Conservation (phyloP, 2,113 vertebrate species). For the Zonotrichia leucophrys region DNA sequence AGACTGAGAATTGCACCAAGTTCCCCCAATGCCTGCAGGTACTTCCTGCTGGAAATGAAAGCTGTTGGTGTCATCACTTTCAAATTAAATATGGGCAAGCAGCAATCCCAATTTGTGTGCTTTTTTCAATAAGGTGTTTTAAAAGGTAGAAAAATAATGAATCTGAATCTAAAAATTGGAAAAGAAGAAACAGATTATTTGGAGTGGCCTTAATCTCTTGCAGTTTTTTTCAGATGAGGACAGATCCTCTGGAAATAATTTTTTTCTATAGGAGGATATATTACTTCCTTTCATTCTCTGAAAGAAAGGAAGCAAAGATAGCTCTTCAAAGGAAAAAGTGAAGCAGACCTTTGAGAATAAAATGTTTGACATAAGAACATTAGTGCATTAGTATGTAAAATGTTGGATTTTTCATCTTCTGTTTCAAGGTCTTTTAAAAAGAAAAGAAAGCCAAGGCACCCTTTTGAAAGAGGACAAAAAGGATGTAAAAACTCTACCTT, state of each 20-base stretch:
- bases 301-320: background rate
- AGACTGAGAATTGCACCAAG: background rate
- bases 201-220: background rate
- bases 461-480: conserved; percentile 2
- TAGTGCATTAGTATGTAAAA: background rate
- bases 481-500: background rate
- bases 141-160: background rate
- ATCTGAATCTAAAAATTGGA: background rate
- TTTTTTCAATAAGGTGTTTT: background rate
- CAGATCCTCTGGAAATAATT: background rate
- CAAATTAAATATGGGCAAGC: background rate
- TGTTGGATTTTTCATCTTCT: conserved; percentile 17
- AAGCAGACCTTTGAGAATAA: background rate
- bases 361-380: background rate
- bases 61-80: background rate
- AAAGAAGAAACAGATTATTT: background rate
- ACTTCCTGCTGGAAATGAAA: background rate
- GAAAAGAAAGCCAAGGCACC: background rate
- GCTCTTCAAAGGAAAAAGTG: background rate
- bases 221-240: background rate
- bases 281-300: conserved; percentile 7
- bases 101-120: background rate
- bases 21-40: background rate
- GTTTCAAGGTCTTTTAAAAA: background rate
- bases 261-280: background rate